Conservation (phyloP, 2,113 vertebrate genomes). For the Ahaetulla prasina region DNA sequence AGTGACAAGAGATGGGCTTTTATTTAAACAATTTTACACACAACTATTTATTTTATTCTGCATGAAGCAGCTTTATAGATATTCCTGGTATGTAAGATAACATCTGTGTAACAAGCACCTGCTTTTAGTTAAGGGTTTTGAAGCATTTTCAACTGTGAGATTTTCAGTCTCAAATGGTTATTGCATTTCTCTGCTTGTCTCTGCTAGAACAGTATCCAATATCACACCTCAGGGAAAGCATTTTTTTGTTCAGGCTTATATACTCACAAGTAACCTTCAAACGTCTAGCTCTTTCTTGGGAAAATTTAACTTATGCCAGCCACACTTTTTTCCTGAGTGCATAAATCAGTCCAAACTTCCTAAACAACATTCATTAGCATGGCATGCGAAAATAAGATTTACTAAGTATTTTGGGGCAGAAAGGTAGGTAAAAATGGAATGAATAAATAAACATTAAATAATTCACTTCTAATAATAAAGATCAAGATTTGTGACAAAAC, state of each 20-base stretch:
- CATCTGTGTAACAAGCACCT: conserved; percentile 66
- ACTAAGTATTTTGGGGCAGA: not conserved
- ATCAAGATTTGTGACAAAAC: not conserved
- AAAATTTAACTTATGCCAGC: conserved; percentile 15
- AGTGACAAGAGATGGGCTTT: conserved; percentile 48
- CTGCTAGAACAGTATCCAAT: conserved; percentile 50
- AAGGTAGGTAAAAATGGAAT: not conserved
- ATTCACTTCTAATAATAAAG: not conserved
- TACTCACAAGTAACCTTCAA: conserved; percentile 29
- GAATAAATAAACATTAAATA: not conserved
- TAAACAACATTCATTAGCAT: conserved; percentile 7
- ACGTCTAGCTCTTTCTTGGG: conserved; percentile 28
- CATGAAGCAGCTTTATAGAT: conserved; percentile 62
- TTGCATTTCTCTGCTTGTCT: conserved; percentile 57
- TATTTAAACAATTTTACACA: not conserved
- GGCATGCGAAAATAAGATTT: conserved; percentile 17
- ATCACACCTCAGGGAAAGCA: conserved; percentile 52
- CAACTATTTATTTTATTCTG: conserved; percentile 63
- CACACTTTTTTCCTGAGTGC: not conserved
- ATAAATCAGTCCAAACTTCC: conserved; percentile 1
- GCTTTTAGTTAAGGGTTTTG: conserved; percentile 65
- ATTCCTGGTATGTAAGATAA: conserved; percentile 66
- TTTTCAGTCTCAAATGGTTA: conserved; percentile 53
- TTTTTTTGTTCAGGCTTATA: conserved; percentile 4
- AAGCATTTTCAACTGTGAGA: conserved; percentile 54